Conservation (phyloP, 2,113 vertebrate species). For the Cyprinodon variegatus region DNA sequence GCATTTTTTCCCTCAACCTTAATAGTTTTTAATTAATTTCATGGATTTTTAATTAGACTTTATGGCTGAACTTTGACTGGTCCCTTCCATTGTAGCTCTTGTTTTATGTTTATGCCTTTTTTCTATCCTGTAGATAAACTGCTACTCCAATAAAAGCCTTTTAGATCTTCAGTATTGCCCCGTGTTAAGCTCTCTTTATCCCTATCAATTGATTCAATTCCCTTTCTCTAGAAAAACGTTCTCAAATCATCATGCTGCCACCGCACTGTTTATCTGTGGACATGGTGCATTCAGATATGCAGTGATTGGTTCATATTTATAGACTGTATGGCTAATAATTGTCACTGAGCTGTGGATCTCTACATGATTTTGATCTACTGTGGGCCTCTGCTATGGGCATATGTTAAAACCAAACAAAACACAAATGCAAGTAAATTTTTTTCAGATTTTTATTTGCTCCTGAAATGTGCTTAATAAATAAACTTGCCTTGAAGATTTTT, state of each 20-base stretch:
- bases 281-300: neutral
- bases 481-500: neutral
- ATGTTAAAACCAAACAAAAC: too few species aligned
- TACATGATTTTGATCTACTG: neutral
- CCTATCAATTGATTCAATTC: neutral
- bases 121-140: neutral
- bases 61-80: neutral
- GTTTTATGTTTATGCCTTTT: neutral
- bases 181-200: neutral
- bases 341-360: neutral
- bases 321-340: too few species aligned
- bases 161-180: neutral
- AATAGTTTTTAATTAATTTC: too few species aligned
- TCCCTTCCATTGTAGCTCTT: too few species aligned
- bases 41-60: neutral
- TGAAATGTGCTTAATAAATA: too few species aligned
- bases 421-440: too few species aligned
- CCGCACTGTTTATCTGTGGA: neutral
- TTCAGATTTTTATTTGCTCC: neutral
- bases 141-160: neutral
- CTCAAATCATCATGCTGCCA: neutral
- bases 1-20: too few species aligned
- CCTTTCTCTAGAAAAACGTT: neutral
- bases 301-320: neutral
- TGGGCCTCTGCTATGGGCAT: too few species aligned